Percentiles rank a stretch among this genome's conserved stretches.
These are phyloP conservation scores for Eristalinus sepulchralis DNA, from an alignment of 2,888 invertebrate species.

Conservation along the genomic window DNA sequence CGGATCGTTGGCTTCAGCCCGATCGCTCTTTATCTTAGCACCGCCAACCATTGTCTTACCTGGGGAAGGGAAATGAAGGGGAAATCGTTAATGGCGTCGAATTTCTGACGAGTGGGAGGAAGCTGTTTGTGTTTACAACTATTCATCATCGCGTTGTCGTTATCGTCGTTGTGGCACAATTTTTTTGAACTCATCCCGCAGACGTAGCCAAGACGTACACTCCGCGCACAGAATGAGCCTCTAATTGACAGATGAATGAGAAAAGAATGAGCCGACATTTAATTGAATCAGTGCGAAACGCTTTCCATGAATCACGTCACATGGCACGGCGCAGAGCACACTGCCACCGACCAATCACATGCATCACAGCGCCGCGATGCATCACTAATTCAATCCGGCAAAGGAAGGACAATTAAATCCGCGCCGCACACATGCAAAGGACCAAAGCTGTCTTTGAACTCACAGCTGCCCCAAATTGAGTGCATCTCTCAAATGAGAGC, in stretches of 20 bases:
- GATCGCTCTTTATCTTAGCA: conserved; percentile 72
- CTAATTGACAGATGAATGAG: conserved; percentile 68
- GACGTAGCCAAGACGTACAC: background rate
- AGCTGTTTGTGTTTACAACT: background rate
- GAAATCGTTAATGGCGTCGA: background rate
- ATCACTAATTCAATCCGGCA: background rate
- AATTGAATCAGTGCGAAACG: conserved; percentile 65
- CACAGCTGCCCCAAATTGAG: background rate
- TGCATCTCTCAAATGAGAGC: background rate
- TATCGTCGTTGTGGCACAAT: background rate
- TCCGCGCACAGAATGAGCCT: background rate
- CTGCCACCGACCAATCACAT: conserved; percentile 4
- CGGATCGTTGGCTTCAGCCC: conserved; percentile 77
- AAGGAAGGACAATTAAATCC: background rate
- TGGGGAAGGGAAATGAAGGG: background rate
- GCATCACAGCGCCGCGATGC: conserved; percentile 5
- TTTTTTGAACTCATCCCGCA: background rate
- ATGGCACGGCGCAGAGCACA: background rate
- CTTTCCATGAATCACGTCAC: conserved; percentile 48
- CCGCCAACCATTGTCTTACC: conserved; percentile 77
- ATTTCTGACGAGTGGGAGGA: background rate
- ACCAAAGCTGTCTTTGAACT: background rate
- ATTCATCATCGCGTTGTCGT: background rate
- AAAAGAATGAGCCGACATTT: conserved; percentile 64
- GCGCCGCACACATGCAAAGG: background rate